These are phyloP conservation scores for Neoniphon sammara DNA, from an alignment of 2,797 vertebrate species.

Conservation along the genomic window DNA sequence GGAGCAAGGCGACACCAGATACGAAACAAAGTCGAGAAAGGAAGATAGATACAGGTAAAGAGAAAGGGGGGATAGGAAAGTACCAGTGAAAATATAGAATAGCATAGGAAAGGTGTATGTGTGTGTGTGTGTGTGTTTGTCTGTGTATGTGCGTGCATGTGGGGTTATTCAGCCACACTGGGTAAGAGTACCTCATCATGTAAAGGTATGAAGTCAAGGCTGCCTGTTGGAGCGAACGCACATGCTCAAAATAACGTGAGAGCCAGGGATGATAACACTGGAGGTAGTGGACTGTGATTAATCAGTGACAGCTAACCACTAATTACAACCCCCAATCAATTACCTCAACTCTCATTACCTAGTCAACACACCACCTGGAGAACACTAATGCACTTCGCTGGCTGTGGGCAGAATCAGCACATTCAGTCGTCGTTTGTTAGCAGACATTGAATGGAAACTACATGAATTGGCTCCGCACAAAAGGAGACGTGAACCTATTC, in stretches of 20 bases:
- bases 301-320: conserved; percentile 81
- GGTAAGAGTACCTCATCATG: conserved; percentile 40
- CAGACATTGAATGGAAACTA: conserved; percentile 24
- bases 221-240: conserved; percentile 54
- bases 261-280: conserved; percentile 57
- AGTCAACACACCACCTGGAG: conserved; percentile 79
- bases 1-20: conserved; percentile 14
- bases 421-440: conserved; percentile 43
- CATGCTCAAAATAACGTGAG: conserved; percentile 61
- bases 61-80: not conserved
- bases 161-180: not conserved
- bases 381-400: conserved; percentile 68
- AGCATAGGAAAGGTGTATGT: not conserved
- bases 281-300: conserved; percentile 76
- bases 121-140: not conserved
- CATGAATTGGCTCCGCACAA: too few species aligned
- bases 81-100: not conserved
- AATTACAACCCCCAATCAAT: conserved; percentile 82
- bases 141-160: not conserved
- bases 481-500: conserved; percentile 11
- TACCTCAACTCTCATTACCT: conserved; percentile 76
- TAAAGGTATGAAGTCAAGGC: conserved; percentile 20
- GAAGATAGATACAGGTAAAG: not conserved
- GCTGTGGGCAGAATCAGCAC: conserved; percentile 62
- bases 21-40: not conserved